Conservation (phyloP, 53 echinoderm and acorn worm genomes). For the Antedon mediterranea region DNA sequence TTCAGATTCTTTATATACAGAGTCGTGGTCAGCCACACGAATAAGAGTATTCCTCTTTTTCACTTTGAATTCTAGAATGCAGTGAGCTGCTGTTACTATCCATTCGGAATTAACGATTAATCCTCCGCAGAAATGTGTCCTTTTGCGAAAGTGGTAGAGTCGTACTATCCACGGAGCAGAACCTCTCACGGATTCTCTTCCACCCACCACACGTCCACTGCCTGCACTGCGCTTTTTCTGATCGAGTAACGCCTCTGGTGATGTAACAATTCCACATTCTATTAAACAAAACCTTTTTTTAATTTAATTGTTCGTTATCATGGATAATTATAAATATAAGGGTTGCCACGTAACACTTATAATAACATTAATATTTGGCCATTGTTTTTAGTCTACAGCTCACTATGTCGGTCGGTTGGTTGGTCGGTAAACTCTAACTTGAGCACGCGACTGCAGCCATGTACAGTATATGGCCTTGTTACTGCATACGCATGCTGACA, state of each 20-base stretch:
- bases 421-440: no score
- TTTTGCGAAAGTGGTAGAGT: slow-evolving; percentile 11
- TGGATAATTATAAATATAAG: no score
- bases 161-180: slow-evolving; percentile 81
- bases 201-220: neutral
- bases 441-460: no score
- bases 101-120: slow-evolving; percentile 50
- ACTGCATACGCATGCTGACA: no score
- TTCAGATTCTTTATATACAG: neutral
- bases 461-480: no score
- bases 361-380: no score
- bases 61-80: slow-evolving; percentile 13
- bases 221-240: neutral
- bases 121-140: slow-evolving; percentile 51
- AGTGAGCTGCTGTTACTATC: slow-evolving; percentile 66
- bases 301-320: no score
- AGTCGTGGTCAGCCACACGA: neutral
- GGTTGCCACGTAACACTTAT: no score
- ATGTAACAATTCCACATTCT: neutral
- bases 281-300: no score
- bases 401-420: no score
- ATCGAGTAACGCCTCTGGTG: neutral
- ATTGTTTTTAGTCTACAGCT: no score
- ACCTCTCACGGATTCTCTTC: slow-evolving; percentile 36
- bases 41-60: neutral